phyloP scores from a whole-genome alignment of 2,113 vertebrate genomes.

The Cichladusa arquata region DNA sequence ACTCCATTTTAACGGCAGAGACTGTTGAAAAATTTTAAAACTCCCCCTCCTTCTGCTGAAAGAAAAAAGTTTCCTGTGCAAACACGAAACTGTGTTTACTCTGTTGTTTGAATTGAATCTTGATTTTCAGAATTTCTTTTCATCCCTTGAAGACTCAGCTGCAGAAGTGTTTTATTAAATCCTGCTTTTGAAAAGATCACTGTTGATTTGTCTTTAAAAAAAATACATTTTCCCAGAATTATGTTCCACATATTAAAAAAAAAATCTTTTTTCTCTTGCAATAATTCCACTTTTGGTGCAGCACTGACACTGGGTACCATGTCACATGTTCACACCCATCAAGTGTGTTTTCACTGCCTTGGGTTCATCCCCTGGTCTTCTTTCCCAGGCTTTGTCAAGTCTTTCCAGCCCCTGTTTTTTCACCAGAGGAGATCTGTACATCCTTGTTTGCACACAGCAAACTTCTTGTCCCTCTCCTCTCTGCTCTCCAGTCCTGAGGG shows the following conservation, averaged over 20 bases:
- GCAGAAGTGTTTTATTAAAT: not conserved
- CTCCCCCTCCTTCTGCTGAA: not conserved
- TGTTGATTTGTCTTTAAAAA: not conserved
- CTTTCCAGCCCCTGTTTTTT: not conserved
- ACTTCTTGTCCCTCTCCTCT: not conserved
- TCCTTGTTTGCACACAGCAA: not conserved
- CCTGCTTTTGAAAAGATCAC: not conserved
- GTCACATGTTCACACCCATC: not conserved
- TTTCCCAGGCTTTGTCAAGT: not conserved
- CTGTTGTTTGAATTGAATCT: not conserved
- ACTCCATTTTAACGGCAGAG: not conserved
- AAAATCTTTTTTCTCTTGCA: not conserved
- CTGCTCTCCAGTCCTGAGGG: not conserved
- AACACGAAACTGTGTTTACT: not conserved
- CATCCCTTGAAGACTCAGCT: not conserved
- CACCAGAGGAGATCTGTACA: not conserved
- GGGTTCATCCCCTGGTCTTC: not conserved
- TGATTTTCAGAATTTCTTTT: conserved; percentile 4
- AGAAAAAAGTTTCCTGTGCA: not conserved
- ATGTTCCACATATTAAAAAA: not conserved
- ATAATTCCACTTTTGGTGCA: not conserved
- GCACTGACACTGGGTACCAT: not conserved
- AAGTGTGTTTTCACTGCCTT: not conserved
- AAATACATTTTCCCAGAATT: not conserved
- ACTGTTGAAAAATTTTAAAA: not conserved